Conservation (phyloP, 2,888 invertebrate species). For the Dryocosmus kuriphilus region DNA sequence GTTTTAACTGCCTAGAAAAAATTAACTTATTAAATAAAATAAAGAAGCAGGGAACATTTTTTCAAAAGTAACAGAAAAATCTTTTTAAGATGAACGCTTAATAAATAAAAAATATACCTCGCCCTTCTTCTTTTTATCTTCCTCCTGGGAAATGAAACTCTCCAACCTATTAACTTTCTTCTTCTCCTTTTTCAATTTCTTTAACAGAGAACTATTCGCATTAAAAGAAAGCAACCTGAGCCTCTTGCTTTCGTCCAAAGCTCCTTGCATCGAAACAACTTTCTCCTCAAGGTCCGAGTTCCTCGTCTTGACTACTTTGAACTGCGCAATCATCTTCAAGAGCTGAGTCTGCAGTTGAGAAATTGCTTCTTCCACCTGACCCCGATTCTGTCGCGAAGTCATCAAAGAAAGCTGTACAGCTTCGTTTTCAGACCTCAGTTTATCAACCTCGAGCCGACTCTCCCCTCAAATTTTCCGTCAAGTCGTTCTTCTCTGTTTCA, state of each 20-base stretch:
- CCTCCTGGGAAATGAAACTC: slow-evolving; percentile 58
- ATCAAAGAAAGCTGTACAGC: slow-evolving; percentile 59
- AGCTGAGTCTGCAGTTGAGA: slow-evolving; percentile 63
- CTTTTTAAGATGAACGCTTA: too few species aligned
- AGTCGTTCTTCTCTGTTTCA: slow-evolving; percentile 61
- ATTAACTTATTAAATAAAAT: background rate
- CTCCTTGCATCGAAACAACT: slow-evolving; percentile 60
- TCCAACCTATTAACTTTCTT: slow-evolving; percentile 59
- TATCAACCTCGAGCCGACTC: slow-evolving; percentile 58
- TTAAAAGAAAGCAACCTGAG: slow-evolving; percentile 62
- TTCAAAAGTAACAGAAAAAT: too few species aligned
- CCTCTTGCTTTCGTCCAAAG: slow-evolving; percentile 63
- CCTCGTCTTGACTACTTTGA: slow-evolving; percentile 63
- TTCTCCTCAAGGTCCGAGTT: slow-evolving; percentile 65
- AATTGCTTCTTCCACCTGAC: slow-evolving; percentile 68
- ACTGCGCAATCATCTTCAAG: slow-evolving; percentile 67
- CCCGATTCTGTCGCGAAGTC: slow-evolving; percentile 63
- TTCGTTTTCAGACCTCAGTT: slow-evolving; percentile 62
- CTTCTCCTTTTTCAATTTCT: slow-evolving; percentile 64
- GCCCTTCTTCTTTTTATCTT: slow-evolving; percentile 49
- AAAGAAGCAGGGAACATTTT: too few species aligned
- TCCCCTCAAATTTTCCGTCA: slow-evolving; percentile 54
- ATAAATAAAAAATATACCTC: slow-evolving; percentile 54
- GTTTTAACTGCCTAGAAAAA: slow-evolving; percentile 61
- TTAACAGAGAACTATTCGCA: slow-evolving; percentile 64